A percentile compares a stretch with the other conserved stretches of the same genome.
phyloP scores from a whole-genome alignment of 2,113 vertebrate genomes.

The Crotalus viridis region DNA sequence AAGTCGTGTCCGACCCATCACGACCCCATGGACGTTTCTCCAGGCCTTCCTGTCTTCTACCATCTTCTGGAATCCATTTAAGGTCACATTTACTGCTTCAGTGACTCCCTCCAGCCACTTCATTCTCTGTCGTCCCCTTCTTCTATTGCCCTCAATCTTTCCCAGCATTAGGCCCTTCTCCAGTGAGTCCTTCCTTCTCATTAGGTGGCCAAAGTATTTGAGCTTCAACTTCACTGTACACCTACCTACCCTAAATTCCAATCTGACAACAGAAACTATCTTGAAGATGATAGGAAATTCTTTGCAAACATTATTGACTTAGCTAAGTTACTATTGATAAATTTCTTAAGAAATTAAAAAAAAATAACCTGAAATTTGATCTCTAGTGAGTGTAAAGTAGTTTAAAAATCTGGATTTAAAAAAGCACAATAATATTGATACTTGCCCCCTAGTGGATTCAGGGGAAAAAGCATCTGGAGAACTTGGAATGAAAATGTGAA shows the following conservation, averaged over 20 bases:
- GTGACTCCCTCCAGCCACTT: no score
- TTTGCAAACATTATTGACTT: neutral
- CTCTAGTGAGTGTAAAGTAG: neutral
- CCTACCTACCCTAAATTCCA: neutral
- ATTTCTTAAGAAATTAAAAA: neutral
- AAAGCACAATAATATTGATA: neutral
- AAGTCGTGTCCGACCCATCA: no score
- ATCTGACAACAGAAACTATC: neutral
- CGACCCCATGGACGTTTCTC: no score
- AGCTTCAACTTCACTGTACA: no score
- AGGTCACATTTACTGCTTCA: no score
- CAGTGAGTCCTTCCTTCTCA: no score
- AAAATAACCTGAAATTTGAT: neutral
- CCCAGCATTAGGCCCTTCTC: no score
- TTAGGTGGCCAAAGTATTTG: no score
- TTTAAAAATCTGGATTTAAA: neutral
- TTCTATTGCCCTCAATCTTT: no score
- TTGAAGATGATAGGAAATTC: neutral
- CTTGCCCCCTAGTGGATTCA: conserved; percentile 44
- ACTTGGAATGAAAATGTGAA: neutral
- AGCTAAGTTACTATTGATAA: neutral
- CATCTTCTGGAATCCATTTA: no score
- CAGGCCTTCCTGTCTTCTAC: no score
- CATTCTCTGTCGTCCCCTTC: no score
- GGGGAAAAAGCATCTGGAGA: neutral